Conservation (phyloP, 2,888 invertebrate species). For the Aphodius granarius region DNA sequence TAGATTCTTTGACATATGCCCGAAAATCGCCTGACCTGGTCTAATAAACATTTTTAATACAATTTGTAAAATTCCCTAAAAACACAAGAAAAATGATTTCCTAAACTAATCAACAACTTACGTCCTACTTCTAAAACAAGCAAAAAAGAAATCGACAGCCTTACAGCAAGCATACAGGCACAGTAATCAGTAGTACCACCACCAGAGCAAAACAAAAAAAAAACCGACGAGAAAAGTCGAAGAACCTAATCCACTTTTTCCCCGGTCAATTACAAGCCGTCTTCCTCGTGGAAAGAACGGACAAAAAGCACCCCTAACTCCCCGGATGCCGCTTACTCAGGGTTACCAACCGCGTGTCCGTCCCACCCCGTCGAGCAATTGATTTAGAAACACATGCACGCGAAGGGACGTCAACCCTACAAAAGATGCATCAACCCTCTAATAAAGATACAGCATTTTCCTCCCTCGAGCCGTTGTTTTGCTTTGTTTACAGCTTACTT, state of each 20-base stretch:
- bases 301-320: not conserved
- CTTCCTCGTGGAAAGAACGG: not conserved
- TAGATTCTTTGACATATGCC: too few relatives aligned
- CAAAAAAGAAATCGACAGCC: not conserved
- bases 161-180: too few relatives aligned
- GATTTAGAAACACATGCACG: slow-evolving; percentile 17
- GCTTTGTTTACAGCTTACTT: slow-evolving; percentile 32
- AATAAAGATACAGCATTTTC: not conserved
- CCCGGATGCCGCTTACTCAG: not conserved
- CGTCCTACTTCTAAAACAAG: not conserved
- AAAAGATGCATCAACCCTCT: too few relatives aligned
- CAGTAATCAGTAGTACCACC: not conserved
- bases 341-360: not conserved
- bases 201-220: not conserved
- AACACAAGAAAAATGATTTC: too few relatives aligned
- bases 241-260: slow-evolving; percentile 2
- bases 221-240: slow-evolving; percentile 1
- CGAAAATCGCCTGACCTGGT: too few relatives aligned
- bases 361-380: slow-evolving; percentile 10
- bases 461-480: slow-evolving; percentile 25
- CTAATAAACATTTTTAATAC: too few relatives aligned
- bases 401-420: not conserved
- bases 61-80: too few relatives aligned
- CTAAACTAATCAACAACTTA: too few relatives aligned
- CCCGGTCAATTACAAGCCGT: slow-evolving; percentile 4